These are phyloP conservation scores for Zaprionus davidi DNA, from an alignment of 1,140 invertebrate species.

Conservation along the genomic window DNA sequence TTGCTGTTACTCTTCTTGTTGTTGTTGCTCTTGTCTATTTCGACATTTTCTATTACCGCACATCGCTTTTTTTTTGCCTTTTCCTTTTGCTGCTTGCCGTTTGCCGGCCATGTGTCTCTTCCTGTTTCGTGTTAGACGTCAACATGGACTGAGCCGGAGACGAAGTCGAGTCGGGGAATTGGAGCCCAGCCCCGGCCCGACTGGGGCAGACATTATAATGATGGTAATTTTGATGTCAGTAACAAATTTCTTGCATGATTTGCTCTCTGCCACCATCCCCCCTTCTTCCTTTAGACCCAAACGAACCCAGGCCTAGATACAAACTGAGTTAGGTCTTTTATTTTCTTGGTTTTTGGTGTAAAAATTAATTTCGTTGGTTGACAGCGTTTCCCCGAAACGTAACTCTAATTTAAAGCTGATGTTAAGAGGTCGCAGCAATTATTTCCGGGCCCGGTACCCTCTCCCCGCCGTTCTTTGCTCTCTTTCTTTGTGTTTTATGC, in stretches of 20 bases:
- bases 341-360: conserved; percentile 53
- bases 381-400: conserved; percentile 71
- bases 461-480: conserved; percentile 18
- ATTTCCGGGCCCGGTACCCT: background rate
- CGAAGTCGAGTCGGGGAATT: background rate
- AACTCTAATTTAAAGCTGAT: conserved; percentile 66
- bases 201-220: conserved; percentile 72
- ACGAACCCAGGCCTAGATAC: conserved; percentile 35
- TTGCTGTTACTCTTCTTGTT: conserved; percentile 11
- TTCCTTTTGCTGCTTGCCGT: conserved; percentile 33
- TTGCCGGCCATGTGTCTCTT: conserved; percentile 60
- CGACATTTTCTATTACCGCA: conserved; percentile 80
- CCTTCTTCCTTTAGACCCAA: conserved; percentile 3
- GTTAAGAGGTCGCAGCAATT: conserved; percentile 38
- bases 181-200: conserved; percentile 37
- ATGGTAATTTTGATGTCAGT: conserved; percentile 81
- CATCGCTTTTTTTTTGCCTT: conserved; percentile 63
- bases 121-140: conserved; percentile 71
- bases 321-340: conserved; percentile 4
- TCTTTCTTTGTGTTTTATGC: conserved; percentile 40
- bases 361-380: conserved; percentile 70
- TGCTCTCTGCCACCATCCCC: conserved; percentile 38
- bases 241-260: conserved; percentile 82
- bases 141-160: conserved; percentile 1
- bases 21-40: conserved; percentile 56